These are phyloP conservation scores for Noctua pronuba DNA, from an alignment of 2,888 invertebrate genomes.

Conservation along the genomic window DNA sequence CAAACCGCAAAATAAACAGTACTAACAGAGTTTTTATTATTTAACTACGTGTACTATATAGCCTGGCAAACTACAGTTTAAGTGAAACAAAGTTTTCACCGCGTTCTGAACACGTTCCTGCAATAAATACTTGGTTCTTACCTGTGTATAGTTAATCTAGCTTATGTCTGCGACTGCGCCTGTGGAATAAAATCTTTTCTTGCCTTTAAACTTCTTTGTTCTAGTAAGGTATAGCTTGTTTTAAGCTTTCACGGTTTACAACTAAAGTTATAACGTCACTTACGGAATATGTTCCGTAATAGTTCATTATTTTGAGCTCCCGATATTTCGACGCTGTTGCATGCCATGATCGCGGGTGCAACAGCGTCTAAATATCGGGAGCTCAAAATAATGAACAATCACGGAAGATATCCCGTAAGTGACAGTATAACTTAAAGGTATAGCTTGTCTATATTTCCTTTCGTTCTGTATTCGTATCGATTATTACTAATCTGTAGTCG, in stretches of 20 bases:
- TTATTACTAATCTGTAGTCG: neutral
- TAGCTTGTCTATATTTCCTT: neutral
- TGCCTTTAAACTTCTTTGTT: neutral
- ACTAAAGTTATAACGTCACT: too few species aligned
- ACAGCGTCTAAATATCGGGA: too few species aligned
- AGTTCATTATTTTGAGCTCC: too few species aligned
- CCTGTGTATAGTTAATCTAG: conserved; percentile 19
- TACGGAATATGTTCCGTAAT: too few species aligned
- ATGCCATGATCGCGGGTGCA: too few species aligned
- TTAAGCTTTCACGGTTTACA: too few species aligned
- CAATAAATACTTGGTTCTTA: conserved; percentile 36
- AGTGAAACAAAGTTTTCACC: conserved; percentile 47
- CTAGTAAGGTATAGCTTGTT: neutral
- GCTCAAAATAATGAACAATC: too few species aligned
- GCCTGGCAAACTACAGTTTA: conserved; percentile 17
- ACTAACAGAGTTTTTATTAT: conserved; percentile 17
- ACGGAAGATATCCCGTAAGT: too few species aligned
- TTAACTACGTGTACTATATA: conserved; percentile 25
- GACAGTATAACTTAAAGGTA: too few species aligned
- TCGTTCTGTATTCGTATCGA: neutral
- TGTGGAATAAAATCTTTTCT: neutral
- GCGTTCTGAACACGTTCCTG: conserved; percentile 44
- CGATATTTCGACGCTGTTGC: too few species aligned
- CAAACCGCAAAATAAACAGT: conserved; percentile 6
- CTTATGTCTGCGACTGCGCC: neutral